phyloP scores from a whole-genome alignment of 1,140 invertebrate genomes.

The Nephila pilipes region DNA sequence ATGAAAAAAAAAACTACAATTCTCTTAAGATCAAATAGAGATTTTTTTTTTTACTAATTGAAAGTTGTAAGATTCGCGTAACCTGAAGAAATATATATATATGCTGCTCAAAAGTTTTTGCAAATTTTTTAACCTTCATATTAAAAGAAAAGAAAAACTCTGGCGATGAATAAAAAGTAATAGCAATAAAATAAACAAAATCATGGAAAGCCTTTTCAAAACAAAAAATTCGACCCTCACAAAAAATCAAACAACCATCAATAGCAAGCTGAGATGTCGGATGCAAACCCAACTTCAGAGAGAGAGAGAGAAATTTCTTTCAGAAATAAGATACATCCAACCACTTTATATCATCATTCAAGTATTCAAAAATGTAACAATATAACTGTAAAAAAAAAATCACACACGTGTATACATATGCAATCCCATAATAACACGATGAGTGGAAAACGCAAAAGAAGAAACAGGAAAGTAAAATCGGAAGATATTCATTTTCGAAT shows the following conservation, averaged over 20 bases:
- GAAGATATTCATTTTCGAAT: constrained; percentile 49
- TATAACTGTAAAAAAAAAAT: background rate
- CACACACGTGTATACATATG: background rate
- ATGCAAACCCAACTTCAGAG: background rate
- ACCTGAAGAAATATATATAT: no score
- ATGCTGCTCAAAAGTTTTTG: background rate
- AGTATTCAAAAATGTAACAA: background rate
- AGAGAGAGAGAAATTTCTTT: background rate
- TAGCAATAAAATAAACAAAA: background rate
- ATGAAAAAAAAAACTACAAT: no score
- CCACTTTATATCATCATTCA: constrained; percentile 21
- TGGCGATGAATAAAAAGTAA: background rate
- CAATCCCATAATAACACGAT: constrained; percentile 24
- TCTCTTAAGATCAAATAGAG: no score
- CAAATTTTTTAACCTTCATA: background rate
- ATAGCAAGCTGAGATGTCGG: background rate
- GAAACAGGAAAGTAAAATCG: background rate
- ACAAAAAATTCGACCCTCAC: background rate
- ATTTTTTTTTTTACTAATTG: no score
- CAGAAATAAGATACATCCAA: background rate
- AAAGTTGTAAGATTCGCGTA: no score
- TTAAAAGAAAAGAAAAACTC: background rate
- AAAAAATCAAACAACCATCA: background rate
- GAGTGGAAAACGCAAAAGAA: background rate
- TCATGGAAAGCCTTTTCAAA: background rate